Percentiles rank a stretch among this genome's conserved stretches.
These are phyloP conservation scores for Zaprionus taronus DNA, from an alignment of 1,140 invertebrate genomes.

Conservation along the genomic window DNA sequence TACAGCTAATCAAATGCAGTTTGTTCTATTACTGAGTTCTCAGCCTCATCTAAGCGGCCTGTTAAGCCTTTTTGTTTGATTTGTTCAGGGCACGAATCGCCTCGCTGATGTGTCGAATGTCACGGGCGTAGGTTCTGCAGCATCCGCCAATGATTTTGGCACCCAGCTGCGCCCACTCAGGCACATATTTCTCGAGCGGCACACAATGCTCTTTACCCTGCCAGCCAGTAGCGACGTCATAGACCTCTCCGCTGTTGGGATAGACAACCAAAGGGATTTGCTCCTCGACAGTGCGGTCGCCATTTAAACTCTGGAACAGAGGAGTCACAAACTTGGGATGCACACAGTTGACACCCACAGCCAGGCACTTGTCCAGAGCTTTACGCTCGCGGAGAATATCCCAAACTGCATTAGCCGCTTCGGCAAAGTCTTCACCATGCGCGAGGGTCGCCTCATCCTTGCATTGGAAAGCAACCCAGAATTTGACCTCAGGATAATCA, in stretches of 20 bases:
- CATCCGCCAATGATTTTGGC: slow-evolving; percentile 92
- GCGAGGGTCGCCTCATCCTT: slow-evolving; percentile 88
- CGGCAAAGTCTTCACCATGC: slow-evolving; percentile 90
- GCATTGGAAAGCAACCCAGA: slow-evolving; percentile 89
- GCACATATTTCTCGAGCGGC: slow-evolving; percentile 87
- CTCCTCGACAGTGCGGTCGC: slow-evolving; percentile 55
- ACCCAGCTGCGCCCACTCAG: slow-evolving; percentile 89
- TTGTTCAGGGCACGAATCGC: slow-evolving; percentile 76
- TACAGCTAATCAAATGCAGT: slow-evolving; percentile 53
- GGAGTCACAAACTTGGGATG: slow-evolving; percentile 87
- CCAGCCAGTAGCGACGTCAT: slow-evolving; percentile 86
- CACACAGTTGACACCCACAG: slow-evolving; percentile 95
- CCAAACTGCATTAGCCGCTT: slow-evolving; percentile 84
- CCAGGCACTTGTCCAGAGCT: slow-evolving; percentile 89
- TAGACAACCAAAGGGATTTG: slow-evolving; percentile 88
- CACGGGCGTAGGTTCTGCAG: slow-evolving; percentile 89
- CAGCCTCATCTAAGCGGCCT: background rate
- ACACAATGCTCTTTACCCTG: slow-evolving; percentile 85
- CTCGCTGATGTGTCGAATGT: slow-evolving; percentile 86
- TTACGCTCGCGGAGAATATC: slow-evolving; percentile 87
- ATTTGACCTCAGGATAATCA: slow-evolving; percentile 90
- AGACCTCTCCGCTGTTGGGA: slow-evolving; percentile 90
- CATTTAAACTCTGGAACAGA: slow-evolving; percentile 86
- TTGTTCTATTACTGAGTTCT: slow-evolving; percentile 40
- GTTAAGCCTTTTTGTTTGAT: slow-evolving; percentile 60